A percentile compares a stretch with the other conserved stretches of the same genome.
These are phyloP conservation scores for Pelobates cultripes DNA, from an alignment of 2,797 vertebrate species.

Conservation along the genomic window DNA sequence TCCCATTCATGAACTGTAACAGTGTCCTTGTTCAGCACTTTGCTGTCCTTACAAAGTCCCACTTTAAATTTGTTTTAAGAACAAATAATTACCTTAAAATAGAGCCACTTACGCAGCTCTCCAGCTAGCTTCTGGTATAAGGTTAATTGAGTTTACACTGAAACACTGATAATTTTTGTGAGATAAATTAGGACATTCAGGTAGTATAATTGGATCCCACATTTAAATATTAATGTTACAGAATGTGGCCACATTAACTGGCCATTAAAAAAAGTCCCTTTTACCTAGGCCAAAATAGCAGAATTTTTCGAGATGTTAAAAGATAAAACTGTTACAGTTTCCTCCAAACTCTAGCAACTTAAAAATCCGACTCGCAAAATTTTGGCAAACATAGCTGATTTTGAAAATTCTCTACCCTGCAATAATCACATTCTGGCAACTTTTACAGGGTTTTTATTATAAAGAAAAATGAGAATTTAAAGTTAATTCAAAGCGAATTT, in stretches of 20 bases:
- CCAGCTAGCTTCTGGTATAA: slow-evolving; percentile 19
- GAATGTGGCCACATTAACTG: neutral
- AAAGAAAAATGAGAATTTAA: too few species aligned
- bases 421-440: too few species aligned
- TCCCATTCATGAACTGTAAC: neutral
- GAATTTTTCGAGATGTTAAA: neutral
- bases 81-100: slow-evolving; percentile 38
- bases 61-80: slow-evolving; percentile 37
- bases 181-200: slow-evolving; percentile 11
- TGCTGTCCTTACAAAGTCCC: slow-evolving; percentile 6
- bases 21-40: slow-evolving; percentile 5
- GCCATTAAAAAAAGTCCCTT: neutral
- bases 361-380: too few species aligned
- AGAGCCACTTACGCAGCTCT: slow-evolving; percentile 17
- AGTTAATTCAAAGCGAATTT: too few species aligned
- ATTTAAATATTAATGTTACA: neutral
- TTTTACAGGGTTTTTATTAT: too few species aligned
- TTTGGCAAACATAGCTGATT: too few species aligned
- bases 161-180: slow-evolving; percentile 2
- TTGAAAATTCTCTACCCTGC: too few species aligned
- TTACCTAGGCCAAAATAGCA: neutral
- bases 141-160: slow-evolving; percentile 40
- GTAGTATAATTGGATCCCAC: slow-evolving; percentile 2
- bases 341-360: too few species aligned
- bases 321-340: too few species aligned